These are phyloP conservation scores for Neomicropteryx cornuta DNA, from an alignment of 1,140 invertebrate genomes.

Conservation along the genomic window DNA sequence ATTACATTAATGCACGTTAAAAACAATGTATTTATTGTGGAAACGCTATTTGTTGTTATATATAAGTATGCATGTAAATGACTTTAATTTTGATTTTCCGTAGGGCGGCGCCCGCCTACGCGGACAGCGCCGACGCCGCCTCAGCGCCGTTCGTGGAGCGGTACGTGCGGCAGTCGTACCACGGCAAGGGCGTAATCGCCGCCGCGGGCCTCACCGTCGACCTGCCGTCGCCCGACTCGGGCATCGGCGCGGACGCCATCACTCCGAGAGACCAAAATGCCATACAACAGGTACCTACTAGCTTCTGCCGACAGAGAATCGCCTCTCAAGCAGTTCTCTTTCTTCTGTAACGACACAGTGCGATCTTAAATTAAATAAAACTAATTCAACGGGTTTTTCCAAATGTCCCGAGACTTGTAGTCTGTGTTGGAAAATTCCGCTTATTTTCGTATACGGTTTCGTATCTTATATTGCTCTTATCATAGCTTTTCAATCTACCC, in stretches of 20 bases:
- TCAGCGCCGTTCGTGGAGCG: constrained; percentile 31
- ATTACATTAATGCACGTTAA: too few species aligned
- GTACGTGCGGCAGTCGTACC: constrained; percentile 34
- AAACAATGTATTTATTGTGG: too few species aligned
- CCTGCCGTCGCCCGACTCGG: constrained; percentile 82
- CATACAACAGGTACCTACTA: constrained; percentile 71
- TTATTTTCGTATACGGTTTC: too few species aligned
- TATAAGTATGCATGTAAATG: too few species aligned
- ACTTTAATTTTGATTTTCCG: too few species aligned
- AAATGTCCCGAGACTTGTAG: too few species aligned
- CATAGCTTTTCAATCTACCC: too few species aligned
- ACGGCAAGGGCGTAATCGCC: constrained; percentile 37
- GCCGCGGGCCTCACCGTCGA: constrained; percentile 78
- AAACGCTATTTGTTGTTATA: too few species aligned
- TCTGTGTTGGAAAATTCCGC: too few species aligned
- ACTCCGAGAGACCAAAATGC: constrained; percentile 79
- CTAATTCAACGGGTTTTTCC: not conserved
- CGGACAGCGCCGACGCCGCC: constrained; percentile 26
- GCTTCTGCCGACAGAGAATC: too few species aligned
- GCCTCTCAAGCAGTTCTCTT: constrained; percentile 1
- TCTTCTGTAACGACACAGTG: too few species aligned
- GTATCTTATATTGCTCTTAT: too few species aligned
- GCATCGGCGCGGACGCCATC: constrained; percentile 82
- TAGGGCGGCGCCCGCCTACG: constrained; percentile 30
- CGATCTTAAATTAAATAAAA: constrained; percentile 2